Base-by-base conservation (phyloP, 2,888 invertebrate genomes). In the Drosophila lutescens region DNA sequence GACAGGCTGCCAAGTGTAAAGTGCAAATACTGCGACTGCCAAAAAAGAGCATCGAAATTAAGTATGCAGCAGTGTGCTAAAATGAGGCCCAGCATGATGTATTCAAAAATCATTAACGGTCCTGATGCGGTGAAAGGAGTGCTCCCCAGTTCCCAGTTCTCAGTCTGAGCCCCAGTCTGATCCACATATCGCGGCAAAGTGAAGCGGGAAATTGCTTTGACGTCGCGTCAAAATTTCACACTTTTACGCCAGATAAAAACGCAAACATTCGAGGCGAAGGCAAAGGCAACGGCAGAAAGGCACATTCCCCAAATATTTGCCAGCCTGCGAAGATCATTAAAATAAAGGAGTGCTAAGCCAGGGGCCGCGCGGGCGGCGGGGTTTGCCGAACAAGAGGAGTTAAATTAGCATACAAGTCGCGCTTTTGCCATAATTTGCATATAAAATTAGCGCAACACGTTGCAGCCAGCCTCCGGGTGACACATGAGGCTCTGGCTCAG, bases 361-460 rank as follows among this genome's bases (percentile, higher is more conserved):
- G 34, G 40, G 36, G 54, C 17, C 23, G 13, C 20, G 1, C 15
- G 10, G 50, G 9, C 4, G 47, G 30, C 3, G 44, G 54, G 40
- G 41, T 17, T 56, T 20, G 51, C 32, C 46, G 49, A 62, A 49
- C 55, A 72, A 67, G 69, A 59, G 76, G 54, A 46, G 66, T 49
- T 61, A 85, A 85, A 85, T 85, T 85, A 85, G 87, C 85, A 85
- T 85, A 86, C 85, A 84, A 84, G 78, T 79, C 77, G 82, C 73
- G 82, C 86, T 86, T 81, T 87, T 79, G 82, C 80, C 85, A 86
- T 85, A 82, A 86, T 86, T 86, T 86, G 85, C 85, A 86, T 86
- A 87, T 86, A 86, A 86, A 86, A 86, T 86, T 86, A 86, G 85
- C 85, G 76, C 82, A 86, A 86, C 85, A 86, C 79, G 80, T 82